Evolutionary conservation across 2,797 vertebrate species (phyloP).

Genomic region (Pantherophis vulpinus): DNA sequence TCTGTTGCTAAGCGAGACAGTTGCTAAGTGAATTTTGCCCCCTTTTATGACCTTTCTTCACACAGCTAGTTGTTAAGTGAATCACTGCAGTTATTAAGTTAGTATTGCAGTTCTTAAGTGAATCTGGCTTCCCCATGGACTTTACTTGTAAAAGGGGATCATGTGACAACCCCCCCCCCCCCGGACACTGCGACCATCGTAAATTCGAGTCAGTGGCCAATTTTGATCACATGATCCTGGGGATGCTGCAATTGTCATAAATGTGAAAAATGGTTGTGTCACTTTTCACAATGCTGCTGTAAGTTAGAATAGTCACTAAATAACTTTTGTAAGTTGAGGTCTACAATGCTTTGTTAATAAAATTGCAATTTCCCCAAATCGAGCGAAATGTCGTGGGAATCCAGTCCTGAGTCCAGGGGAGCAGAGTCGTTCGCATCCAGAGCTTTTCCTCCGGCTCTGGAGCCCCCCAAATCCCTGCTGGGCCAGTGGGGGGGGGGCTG

Average conservation of each 20-base stretch:
- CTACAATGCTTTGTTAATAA: background rate
- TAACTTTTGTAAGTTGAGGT: background rate
- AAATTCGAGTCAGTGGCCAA: background rate
- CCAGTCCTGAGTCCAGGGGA: background rate
- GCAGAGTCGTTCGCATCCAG: background rate
- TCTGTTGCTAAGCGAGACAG: background rate
- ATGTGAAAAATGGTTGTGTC: background rate
- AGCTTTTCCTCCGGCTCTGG: background rate
- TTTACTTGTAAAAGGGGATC: background rate
- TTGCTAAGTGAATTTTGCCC: background rate
- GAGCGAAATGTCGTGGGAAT: background rate
- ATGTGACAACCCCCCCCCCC: background rate
- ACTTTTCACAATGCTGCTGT: background rate
- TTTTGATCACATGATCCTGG: background rate
- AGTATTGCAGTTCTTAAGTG: background rate
- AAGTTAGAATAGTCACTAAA: background rate
- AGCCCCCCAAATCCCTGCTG: background rate
- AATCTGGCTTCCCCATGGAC: background rate
- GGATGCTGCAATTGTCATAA: background rate
- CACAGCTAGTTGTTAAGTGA: background rate
- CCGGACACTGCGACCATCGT: accelerated
- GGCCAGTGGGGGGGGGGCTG: background rate
- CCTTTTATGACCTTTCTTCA: background rate
- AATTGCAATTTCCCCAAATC: background rate
- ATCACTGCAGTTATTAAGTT: background rate